A percentile compares a stretch with the other conserved stretches of the same genome.
phyloP scores from a whole-genome alignment of 2,797 vertebrate species.

The Xenentodon cancila region DNA sequence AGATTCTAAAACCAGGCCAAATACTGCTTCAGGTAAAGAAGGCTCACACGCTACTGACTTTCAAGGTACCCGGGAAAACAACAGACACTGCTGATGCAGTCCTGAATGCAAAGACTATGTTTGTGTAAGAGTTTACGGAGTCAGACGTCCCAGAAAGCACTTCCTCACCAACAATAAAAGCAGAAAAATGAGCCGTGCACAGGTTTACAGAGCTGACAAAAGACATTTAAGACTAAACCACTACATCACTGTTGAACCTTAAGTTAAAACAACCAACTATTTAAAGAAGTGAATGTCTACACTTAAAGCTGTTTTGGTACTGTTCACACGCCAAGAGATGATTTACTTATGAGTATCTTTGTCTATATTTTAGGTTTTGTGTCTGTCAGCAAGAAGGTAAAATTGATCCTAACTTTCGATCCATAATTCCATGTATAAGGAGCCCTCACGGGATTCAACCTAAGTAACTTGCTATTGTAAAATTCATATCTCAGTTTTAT shows the following conservation, averaged over 20 bases:
- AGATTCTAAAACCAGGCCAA: not conserved
- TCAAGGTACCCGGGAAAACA: not conserved
- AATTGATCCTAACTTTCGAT: not conserved
- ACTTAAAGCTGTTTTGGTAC: constrained; percentile 8
- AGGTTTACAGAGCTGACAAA: not conserved
- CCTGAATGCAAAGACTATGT: constrained; percentile 26
- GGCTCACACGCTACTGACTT: constrained; percentile 23
- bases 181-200: no score
- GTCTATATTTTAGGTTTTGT: not conserved
- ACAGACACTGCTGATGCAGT: constrained; percentile 24
- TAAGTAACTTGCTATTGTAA: not conserved
- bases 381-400: not conserved
- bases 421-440: no score
- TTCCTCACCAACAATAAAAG: not conserved
- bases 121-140: not conserved
- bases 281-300: not conserved
- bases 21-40: constrained; percentile 9
- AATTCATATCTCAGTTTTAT: not conserved
- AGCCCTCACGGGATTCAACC: not conserved
- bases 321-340: not conserved
- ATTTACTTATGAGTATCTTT: not conserved
- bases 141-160: constrained; percentile 9
- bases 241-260: not conserved
- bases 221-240: not conserved
- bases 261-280: not conserved